These are phyloP conservation scores for Otolemur crassicaudatus DNA, from an alignment of 2,797 vertebrate species.

Conservation along the genomic window DNA sequence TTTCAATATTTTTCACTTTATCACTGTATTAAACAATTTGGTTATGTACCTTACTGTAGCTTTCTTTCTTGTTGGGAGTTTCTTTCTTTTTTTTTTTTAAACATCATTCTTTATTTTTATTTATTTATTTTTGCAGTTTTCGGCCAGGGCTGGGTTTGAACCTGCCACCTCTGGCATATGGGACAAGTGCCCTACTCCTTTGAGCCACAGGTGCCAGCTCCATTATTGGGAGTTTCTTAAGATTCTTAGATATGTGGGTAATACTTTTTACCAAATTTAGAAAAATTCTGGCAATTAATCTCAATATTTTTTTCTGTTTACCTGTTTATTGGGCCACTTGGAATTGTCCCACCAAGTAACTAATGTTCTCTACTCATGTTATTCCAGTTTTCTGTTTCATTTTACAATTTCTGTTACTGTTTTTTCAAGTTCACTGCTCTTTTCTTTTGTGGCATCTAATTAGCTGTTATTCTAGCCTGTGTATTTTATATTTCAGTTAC, in stretches of 20 bases:
- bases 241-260: neutral
- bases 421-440: neutral
- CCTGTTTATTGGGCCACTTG: neutral
- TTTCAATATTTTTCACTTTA: neutral
- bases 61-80: conserved; percentile 21
- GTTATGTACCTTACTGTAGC: neutral
- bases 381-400: neutral
- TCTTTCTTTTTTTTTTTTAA: neutral
- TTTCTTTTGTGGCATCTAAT: neutral
- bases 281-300: neutral
- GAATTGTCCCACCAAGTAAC: neutral
- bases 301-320: neutral
- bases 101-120: too few species aligned
- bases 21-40: neutral
- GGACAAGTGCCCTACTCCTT: too few species aligned
- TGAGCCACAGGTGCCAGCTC: too few species aligned
- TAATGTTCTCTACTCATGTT: neutral
- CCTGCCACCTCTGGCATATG: too few species aligned
- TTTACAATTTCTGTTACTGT: neutral
- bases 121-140: too few species aligned
- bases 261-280: conserved; percentile 11
- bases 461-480: neutral
- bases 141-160: too few species aligned
- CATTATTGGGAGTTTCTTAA: neutral
- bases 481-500: neutral